phyloP scores from a whole-genome alignment of 2,797 vertebrate species.

The Pagetopsis macropterus region DNA sequence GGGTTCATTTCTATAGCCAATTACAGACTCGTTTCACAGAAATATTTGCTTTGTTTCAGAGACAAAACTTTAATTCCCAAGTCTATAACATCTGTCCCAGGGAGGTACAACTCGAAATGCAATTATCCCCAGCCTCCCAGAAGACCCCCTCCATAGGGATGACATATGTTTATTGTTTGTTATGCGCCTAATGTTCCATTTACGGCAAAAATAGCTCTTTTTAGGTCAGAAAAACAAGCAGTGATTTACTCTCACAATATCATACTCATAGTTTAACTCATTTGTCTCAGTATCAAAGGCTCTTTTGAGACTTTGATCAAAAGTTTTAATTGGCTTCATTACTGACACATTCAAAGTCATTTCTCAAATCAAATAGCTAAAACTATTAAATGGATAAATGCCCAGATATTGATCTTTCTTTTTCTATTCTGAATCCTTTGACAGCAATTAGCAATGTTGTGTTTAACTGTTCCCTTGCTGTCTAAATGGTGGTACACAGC shows the following conservation, averaged over 20 bases:
- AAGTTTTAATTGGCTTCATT: slow-evolving; percentile 72
- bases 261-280: slow-evolving; percentile 13
- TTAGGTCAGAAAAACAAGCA: slow-evolving; percentile 48
- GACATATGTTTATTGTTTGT: slow-evolving; percentile 80
- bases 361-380: slow-evolving; percentile 40
- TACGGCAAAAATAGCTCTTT: slow-evolving; percentile 56
- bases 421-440: slow-evolving; percentile 33
- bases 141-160: slow-evolving; percentile 73
- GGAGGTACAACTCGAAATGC: slow-evolving; percentile 66
- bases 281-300: slow-evolving; percentile 42
- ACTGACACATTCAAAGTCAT: slow-evolving; percentile 31
- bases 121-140: slow-evolving; percentile 74
- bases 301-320: slow-evolving; percentile 53
- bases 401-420: slow-evolving; percentile 30
- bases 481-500: slow-evolving; percentile 16
- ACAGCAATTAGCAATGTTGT: slow-evolving; percentile 18
- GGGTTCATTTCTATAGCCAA: slow-evolving; percentile 48
- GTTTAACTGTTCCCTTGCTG: slow-evolving; percentile 28
- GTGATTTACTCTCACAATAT: slow-evolving; percentile 46
- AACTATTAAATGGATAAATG: slow-evolving; percentile 46
- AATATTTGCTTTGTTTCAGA: slow-evolving; percentile 49
- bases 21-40: slow-evolving; percentile 57
- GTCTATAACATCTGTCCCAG: slow-evolving; percentile 68
- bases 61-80: slow-evolving; percentile 66
- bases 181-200: slow-evolving; percentile 55